Base-by-base conservation (phyloP, 2,797 vertebrate genomes). In the Echiichthys vipera region DNA sequence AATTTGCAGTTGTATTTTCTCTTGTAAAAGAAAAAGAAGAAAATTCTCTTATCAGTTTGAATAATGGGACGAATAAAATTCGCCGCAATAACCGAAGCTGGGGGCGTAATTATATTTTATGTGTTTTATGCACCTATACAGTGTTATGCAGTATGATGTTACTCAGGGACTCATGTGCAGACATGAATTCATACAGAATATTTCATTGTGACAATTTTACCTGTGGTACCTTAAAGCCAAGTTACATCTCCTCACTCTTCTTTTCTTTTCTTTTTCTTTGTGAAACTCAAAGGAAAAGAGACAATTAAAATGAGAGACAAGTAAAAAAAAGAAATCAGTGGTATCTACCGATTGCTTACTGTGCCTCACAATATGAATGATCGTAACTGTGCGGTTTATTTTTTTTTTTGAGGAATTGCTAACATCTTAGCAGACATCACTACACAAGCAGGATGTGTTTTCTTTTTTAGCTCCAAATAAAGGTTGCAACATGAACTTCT, bases 401-500 rank as follows among this genome's bases (percentile, higher is more conserved):
- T 56, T 67, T 20, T 47, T 20, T 67, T 20, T 47, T 20, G 24
- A 56, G 56, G 67, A 85, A 74, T 25, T 9, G 57, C 47, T 24
- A 46, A 65, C 59, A 74, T 65, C 39, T 71, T 74, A 65, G 66
- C 61, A 42, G 67, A 72, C 37, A 25, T 30, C 34, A 15, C 32
- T 5, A 24, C 46, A 66, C 43, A 67, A 37, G 50, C 63, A 46
- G 63, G 27, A 62, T 39, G 32, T 53, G 43, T 63, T 79, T 86
- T 84, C 37, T 67, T 81, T 81, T 80, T 66, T 82, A 73, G 70
- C 77, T 66, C 65, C 61, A 80, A 86, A 77, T 77, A 91, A 93
- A 93, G 88, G 90, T 93, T 71, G 67, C 80, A 65, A 74, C 83
- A 55, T 84, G 85, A 91, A 88, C 89, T 85, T 85, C 69, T 85